phyloP scores from a whole-genome alignment of 1,140 invertebrate genomes.

The Eumaeus atala region DNA sequence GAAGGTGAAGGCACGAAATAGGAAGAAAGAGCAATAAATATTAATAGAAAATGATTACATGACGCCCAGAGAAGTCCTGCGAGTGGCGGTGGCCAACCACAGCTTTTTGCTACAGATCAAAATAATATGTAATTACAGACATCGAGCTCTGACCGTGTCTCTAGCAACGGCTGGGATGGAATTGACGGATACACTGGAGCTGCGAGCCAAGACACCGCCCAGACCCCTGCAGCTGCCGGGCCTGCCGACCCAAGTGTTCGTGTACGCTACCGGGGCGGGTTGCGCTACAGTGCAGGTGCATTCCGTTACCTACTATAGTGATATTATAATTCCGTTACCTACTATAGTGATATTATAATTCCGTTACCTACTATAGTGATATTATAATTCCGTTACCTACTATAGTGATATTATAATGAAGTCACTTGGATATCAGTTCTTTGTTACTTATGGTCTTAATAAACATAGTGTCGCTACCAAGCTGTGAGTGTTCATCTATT shows the following conservation, averaged over 20 bases:
- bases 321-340: too few species aligned
- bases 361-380: too few species aligned
- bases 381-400: too few species aligned
- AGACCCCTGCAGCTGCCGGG: constrained; percentile 75
- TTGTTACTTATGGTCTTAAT: too few species aligned
- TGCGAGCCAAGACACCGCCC: constrained; percentile 72
- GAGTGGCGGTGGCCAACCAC: background rate
- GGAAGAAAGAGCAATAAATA: too few species aligned
- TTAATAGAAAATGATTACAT: background rate
- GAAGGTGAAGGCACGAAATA: too few species aligned
- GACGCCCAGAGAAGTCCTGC: background rate
- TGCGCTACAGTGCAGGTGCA: constrained; percentile 78
- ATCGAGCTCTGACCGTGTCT: constrained; percentile 77
- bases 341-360: too few species aligned
- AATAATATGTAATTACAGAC: constrained; percentile 46
- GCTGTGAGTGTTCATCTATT: too few species aligned
- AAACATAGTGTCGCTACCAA: too few species aligned
- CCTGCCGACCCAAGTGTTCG: constrained; percentile 79
- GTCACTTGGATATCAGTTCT: too few species aligned
- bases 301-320: too few species aligned
- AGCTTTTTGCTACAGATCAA: background rate
- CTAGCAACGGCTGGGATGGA: constrained; percentile 80
- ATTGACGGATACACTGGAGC: constrained; percentile 77
- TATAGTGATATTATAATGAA: too few species aligned
- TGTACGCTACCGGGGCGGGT: constrained; percentile 79